Evolutionary conservation across 1,140 invertebrate genomes (phyloP).

Genomic region (Lepidostoma basale): DNA sequence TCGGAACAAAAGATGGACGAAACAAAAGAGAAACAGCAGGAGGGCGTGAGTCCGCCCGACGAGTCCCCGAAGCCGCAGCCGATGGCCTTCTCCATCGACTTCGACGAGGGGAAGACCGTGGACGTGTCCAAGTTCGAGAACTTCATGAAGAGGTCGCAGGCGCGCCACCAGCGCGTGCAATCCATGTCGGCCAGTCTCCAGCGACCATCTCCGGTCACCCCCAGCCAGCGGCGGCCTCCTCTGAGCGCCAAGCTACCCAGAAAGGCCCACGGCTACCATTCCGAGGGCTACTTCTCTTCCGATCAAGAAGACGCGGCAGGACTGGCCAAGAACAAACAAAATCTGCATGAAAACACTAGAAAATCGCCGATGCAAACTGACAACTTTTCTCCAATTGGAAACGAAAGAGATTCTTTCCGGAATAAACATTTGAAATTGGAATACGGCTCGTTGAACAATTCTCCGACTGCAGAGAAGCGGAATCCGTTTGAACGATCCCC

Average conservation of each 20-base stretch:
- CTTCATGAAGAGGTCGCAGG: conserved; percentile 72
- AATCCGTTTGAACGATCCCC: conserved; percentile 33
- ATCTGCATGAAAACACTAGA: conserved; percentile 6
- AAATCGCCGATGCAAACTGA: not conserved
- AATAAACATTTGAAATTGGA: conserved; percentile 25
- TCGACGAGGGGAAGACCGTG: conserved; percentile 66
- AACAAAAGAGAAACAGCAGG: too few species aligned
- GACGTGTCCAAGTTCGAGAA: conserved; percentile 68
- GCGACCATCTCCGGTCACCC: conserved; percentile 45
- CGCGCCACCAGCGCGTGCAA: conserved; percentile 70
- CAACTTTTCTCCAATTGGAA: conserved; percentile 15
- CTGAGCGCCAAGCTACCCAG: conserved; percentile 63
- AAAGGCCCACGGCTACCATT: conserved; percentile 68
- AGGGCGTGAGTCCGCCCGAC: conserved; percentile 24
- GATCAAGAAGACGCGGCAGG: conserved; percentile 64
- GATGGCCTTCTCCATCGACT: conserved; percentile 73
- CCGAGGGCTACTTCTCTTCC: conserved; percentile 72
- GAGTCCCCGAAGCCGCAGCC: conserved; percentile 54
- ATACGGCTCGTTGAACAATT: conserved; percentile 11
- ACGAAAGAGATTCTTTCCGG: conserved; percentile 32
- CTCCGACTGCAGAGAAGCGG: conserved; percentile 25
- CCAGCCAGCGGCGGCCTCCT: conserved; percentile 59
- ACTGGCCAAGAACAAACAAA: conserved; percentile 13
- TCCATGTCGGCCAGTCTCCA: conserved; percentile 65
- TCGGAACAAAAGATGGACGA: conserved; percentile 2